phyloP scores from a whole-genome alignment of 1,140 invertebrate genomes.

The Platyura marginata region DNA sequence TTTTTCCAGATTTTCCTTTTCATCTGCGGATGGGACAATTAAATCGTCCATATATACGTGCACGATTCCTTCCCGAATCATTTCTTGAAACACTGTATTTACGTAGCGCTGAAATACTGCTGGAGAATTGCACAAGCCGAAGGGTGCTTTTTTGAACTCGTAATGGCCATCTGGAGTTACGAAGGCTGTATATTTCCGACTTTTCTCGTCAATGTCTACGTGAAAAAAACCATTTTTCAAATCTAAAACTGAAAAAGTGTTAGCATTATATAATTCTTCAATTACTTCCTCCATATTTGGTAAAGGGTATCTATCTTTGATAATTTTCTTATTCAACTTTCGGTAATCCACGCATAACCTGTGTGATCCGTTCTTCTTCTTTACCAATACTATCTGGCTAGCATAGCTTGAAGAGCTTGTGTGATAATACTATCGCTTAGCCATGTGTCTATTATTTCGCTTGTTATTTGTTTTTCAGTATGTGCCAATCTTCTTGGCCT shows the following conservation, averaged over 20 bases:
- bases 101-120: constrained; percentile 7
- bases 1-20: constrained; percentile 5
- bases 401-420: constrained; percentile 9
- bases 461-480: constrained; percentile 11
- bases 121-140: constrained; percentile 10
- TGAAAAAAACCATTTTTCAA: constrained; percentile 6
- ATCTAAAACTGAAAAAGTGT: constrained; percentile 12
- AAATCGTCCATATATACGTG: constrained; percentile 7
- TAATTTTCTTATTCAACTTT: too few relatives aligned
- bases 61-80: neutral
- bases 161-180: constrained; percentile 3
- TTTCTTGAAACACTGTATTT: neutral
- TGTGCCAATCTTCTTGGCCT: constrained; percentile 12
- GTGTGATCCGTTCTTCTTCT: constrained; percentile 10
- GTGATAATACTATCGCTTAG: constrained; percentile 13
- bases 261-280: constrained; percentile 6
- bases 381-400: constrained; percentile 13
- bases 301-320: constrained; percentile 12
- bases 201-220: neutral
- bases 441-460: constrained; percentile 15
- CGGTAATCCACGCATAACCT: constrained; percentile 12
- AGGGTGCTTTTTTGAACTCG: too few relatives aligned
- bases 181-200: constrained; percentile 4
- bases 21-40: constrained; percentile 3
- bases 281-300: constrained; percentile 16